Evolutionary conservation across 1,140 invertebrate species (phyloP).

Genomic region (Eumeta japonica): DNA sequence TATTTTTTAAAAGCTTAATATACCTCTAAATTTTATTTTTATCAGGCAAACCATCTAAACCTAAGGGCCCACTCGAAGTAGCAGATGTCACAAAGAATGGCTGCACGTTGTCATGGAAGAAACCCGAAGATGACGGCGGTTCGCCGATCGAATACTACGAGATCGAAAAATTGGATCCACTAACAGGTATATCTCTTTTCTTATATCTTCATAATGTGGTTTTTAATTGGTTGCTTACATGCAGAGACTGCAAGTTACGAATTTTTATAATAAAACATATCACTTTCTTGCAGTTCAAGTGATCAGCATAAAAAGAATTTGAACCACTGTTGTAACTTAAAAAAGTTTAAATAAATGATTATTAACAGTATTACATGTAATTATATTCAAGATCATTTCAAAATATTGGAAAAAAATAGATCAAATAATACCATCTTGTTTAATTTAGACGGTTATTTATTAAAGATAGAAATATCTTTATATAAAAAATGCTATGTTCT

Average conservation of each 20-base stretch:
- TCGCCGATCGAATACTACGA: constrained; percentile 92
- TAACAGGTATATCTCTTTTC: constrained; percentile 59
- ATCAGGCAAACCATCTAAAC: constrained; percentile 70
- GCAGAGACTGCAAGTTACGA: too few relatives aligned
- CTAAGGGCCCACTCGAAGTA: constrained; percentile 86
- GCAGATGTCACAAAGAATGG: constrained; percentile 90
- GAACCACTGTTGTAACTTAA: too few relatives aligned
- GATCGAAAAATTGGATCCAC: constrained; percentile 94
- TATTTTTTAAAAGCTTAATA: background rate
- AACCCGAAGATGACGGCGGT: constrained; percentile 91
- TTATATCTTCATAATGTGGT: constrained; percentile 2
- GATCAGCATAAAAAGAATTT: too few relatives aligned
- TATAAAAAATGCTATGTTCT: too few relatives aligned
- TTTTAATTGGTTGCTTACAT: constrained; percentile 1
- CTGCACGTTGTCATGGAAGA: constrained; percentile 91
- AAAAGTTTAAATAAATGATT: too few relatives aligned
- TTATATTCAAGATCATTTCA: too few relatives aligned
- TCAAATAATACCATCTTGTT: background rate
- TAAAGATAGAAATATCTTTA: too few relatives aligned
- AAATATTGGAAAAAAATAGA: background rate
- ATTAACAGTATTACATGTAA: too few relatives aligned
- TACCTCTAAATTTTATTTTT: constrained; percentile 8
- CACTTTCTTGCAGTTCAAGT: background rate
- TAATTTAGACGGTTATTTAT: background rate
- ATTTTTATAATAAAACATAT: background rate